Percentiles rank a stretch among this genome's conserved stretches.
Evolutionary conservation across 2,113 vertebrate species (phyloP).

Genomic region (Brienomyrus longianalis): DNA sequence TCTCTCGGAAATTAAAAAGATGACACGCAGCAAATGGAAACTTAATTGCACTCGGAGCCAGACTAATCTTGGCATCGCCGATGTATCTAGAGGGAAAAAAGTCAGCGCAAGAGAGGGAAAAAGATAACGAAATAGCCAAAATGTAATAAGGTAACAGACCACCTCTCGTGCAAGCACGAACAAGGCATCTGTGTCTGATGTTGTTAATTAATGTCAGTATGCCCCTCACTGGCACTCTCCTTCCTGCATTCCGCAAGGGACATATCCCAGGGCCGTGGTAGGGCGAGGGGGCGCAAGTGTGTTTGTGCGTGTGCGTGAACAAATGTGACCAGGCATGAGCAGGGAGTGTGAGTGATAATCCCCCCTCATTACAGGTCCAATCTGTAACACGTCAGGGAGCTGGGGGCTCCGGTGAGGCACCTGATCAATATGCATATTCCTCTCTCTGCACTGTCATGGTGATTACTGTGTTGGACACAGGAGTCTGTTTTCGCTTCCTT

Average conservation of each 20-base stretch:
- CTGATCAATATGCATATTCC: conserved; percentile 60
- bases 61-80: conserved; percentile 42
- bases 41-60: conserved; percentile 56
- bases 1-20: conserved; percentile 52
- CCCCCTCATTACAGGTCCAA: conserved; percentile 68
- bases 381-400: conserved; percentile 54
- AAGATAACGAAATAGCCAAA: conserved; percentile 62
- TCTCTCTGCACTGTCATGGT: conserved; percentile 28
- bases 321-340: neutral
- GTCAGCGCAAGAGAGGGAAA: conserved; percentile 37
- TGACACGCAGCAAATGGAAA: conserved; percentile 49
- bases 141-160: conserved; percentile 70
- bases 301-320: neutral
- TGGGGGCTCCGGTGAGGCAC: conserved; percentile 40
- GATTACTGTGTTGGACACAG: neutral
- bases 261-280: conserved; percentile 48
- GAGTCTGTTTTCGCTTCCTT: neutral
- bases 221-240: conserved; percentile 62
- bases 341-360: conserved; percentile 45
- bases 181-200: conserved; percentile 72
- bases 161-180: conserved; percentile 67
- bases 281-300: conserved; percentile 11
- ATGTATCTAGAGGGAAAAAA: conserved; percentile 29
- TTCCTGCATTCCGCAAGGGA: conserved; percentile 57
- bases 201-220: conserved; percentile 75